Evolutionary conservation across 2,113 vertebrate species (phyloP), one percentile per base, ranked within the genome.

Genomic region (Nyctereutes procyonoides): DNA sequence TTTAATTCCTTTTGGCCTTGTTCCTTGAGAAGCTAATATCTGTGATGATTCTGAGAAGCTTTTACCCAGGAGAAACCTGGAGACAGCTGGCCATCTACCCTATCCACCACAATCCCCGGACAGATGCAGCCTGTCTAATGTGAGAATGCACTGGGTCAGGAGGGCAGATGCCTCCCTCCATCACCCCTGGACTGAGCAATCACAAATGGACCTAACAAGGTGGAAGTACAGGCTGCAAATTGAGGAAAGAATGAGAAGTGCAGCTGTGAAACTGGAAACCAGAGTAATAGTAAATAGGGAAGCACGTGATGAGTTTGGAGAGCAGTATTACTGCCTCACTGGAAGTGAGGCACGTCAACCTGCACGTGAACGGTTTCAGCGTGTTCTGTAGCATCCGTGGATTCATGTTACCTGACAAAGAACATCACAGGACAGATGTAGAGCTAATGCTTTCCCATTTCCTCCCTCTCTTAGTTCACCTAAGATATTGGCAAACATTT

Each of bases 331-430:
- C 19, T 26, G n/a, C 10, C 14, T n/a, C 48, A 35, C 73, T 12
- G 0, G 28, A 53, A 63, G 32, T 17, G 38, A 7, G 58, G 16
- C 71, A 17, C 16, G 30, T 14, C 53, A 16, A 5, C 26, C 20
- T 3, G 63, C 3, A 0, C 8, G 0, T 1, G 38, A 82, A 28
- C 28, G 4, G 2, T n/a, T 17, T 13, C 16, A 1, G 2, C 10
- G 11, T 13, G 11, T 71, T 69, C 73, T 69, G n/a, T 26, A 13
- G 35, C 3, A 43, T 30, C n/a, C 16, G 63, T 0, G 0, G 32
- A 28, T 56, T 74, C n/a, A 12, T 12, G 9, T 56, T 28, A 80
- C 63, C 67, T 16, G 69, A 51, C 65, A 11, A 13, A 58, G 19
- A 82, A 91, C 56, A 20, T 58, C 16, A 58, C n/a, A 67, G 69